Evolutionary conservation across 2,888 invertebrate genomes (phyloP).

Genomic region (Chymomyza amoena): DNA sequence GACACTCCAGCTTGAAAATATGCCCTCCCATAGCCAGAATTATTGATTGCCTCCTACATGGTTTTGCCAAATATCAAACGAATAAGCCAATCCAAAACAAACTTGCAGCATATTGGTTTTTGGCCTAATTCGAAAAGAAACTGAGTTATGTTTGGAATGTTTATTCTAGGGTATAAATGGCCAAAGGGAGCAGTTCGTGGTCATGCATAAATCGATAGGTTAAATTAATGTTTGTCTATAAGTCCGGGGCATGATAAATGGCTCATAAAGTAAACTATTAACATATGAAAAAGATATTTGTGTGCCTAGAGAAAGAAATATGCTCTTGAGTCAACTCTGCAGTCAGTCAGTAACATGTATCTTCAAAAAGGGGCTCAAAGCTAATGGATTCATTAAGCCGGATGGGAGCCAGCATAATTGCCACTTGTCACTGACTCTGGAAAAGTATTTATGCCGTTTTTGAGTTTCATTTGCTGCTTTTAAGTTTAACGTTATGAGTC

Average conservation of each 20-base stretch:
- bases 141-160: constrained; percentile 38
- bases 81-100: constrained; percentile 32
- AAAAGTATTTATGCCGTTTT: constrained; percentile 12
- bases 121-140: constrained; percentile 39
- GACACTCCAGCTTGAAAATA: background rate
- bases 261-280: constrained; percentile 63
- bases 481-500: constrained; percentile 65
- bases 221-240: constrained; percentile 13
- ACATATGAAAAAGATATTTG: constrained; percentile 32
- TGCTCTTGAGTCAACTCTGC: background rate
- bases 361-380: constrained; percentile 1
- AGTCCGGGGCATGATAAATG: constrained; percentile 53
- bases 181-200: constrained; percentile 34
- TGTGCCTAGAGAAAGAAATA: background rate
- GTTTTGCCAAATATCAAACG: constrained; percentile 16
- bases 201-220: constrained; percentile 18
- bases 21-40: constrained; percentile 46
- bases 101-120: constrained; percentile 39
- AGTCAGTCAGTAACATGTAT: background rate
- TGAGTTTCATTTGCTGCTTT: constrained; percentile 22
- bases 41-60: constrained; percentile 62
- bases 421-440: constrained; percentile 21
- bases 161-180: constrained; percentile 19
- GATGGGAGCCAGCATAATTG: constrained; percentile 17
- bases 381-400: background rate